A percentile compares a stretch with the other conserved stretches of the same genome.
These are phyloP conservation scores for Drosophila stalkeri DNA, from an alignment of 2,888 invertebrate species.

Conservation along the genomic window DNA sequence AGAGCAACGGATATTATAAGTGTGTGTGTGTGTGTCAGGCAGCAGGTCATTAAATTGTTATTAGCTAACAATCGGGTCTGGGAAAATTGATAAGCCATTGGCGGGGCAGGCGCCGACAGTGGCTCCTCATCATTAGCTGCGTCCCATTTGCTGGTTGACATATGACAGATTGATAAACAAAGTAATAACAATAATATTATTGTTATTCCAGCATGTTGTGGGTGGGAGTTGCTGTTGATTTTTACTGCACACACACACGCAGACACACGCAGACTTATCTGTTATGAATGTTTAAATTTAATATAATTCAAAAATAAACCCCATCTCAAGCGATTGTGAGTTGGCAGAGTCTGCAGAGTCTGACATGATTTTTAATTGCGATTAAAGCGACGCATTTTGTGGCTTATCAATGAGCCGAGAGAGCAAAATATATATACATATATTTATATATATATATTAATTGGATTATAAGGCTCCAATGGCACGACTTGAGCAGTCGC, in stretches of 20 bases:
- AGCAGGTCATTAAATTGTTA: constrained; percentile 58
- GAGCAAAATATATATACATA: background rate
- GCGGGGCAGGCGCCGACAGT: constrained; percentile 11
- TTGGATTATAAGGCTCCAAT: constrained; percentile 8
- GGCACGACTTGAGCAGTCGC: constrained; percentile 50
- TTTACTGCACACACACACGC: constrained; percentile 33
- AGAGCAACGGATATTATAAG: constrained; percentile 39
- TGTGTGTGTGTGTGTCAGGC: constrained; percentile 14
- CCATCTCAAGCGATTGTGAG: constrained; percentile 11
- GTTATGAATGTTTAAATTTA: constrained; percentile 45
- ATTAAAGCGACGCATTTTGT: constrained; percentile 36
- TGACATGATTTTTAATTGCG: constrained; percentile 57
- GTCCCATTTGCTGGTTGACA: constrained; percentile 32
- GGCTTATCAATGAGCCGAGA: constrained; percentile 47
- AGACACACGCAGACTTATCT: constrained; percentile 45
- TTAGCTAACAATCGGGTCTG: constrained; percentile 59
- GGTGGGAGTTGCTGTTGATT: constrained; percentile 63
- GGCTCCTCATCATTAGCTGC: constrained; percentile 2
- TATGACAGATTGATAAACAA: constrained; percentile 62
- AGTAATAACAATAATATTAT: constrained; percentile 67
- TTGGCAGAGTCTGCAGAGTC: constrained; percentile 14
- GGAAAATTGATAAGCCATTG: constrained; percentile 71
- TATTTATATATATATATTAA: background rate
- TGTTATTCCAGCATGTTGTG: constrained; percentile 60
- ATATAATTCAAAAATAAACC: constrained; percentile 55